Evolutionary conservation across 2,113 vertebrate genomes (phyloP), one percentile per base, ranked within the genome.

Genomic region (Megalops atlanticus): DNA sequence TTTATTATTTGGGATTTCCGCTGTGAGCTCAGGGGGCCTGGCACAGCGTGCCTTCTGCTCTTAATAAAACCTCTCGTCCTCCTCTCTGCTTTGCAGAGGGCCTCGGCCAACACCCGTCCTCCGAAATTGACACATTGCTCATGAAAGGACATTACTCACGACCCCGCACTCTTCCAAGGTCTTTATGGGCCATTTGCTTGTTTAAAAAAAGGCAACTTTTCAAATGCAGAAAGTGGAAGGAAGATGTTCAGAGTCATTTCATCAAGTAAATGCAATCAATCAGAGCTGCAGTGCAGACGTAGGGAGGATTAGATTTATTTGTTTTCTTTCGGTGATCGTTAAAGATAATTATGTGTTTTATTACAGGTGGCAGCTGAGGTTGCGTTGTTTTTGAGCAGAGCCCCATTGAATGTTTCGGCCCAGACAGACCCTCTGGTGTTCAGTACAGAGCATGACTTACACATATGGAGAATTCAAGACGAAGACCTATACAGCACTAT

Each of bases 101-200:
- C 82, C 85, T 88, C 40, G 3, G 91, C 92, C 92, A 92, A 89
- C 89, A 84, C 91, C 90, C 31, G 85, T 89, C 90, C 89, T 86
- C 87, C 89, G n/a, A 92, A 92, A 93, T 89, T 87, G 88, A 92
- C 87, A 86, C 84, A 86, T 81, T 88, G 90, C 89, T 85, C 85
- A 87, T 86, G 87, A 91, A 93, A 83, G 88, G 88, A 93, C 90
- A 93, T 94, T 93, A 93, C 92, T 93, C 93, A 93, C 87, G 82
- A 86, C 41, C 86, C 76, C 41, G 77, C 47, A 41, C 39, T 47
- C 85, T 93, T 92, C 92, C 93, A 93, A 93, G 87, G 91, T 81
- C 86, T 90, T 87, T 86, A 88, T 88, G 88, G 86, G 86, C 88
- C 91, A 93, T 93, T 92, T 91, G 88, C 87, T 88, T 90, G 88